Conservation (phyloP, 2,797 vertebrate genomes). For the Acipenser transmontanus region DNA sequence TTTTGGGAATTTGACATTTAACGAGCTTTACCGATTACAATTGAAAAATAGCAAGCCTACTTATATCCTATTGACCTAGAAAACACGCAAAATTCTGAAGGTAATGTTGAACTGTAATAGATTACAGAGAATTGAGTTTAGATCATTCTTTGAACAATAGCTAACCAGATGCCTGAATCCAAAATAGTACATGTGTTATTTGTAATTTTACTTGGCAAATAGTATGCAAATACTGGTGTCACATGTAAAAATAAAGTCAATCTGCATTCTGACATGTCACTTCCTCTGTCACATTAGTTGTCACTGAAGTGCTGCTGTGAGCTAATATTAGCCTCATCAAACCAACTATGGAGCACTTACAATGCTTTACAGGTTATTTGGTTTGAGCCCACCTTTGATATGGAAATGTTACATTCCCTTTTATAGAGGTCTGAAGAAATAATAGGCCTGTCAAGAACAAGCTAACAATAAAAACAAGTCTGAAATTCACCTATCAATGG, state of each 20-base stretch:
- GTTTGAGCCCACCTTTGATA: conserved; percentile 46
- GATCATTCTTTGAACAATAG: neutral
- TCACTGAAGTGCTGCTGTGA: conserved; percentile 37
- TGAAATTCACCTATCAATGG: too few species aligned
- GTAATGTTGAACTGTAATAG: too few species aligned
- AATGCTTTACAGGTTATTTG: conserved; percentile 40
- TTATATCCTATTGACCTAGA: too few species aligned
- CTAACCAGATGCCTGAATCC: neutral
- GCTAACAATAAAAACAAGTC: too few species aligned
- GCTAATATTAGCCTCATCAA: conserved; percentile 53
- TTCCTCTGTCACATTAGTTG: conserved; percentile 45
- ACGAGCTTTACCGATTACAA: too few species aligned
- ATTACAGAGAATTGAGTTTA: neutral
- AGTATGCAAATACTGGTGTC: conserved; percentile 37
- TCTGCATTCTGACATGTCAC: conserved; percentile 40
- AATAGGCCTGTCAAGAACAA: too few species aligned
- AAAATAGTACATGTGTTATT: neutral
- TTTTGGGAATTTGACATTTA: too few species aligned
- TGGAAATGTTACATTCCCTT: conserved; percentile 36
- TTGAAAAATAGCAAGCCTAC: too few species aligned
- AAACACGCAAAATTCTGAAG: too few species aligned
- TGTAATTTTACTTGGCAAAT: conserved; percentile 3
- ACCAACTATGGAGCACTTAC: conserved; percentile 50
- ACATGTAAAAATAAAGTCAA: conserved; percentile 52
- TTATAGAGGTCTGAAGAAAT: too few species aligned